Percentiles rank a stretch among this genome's conserved stretches.
Conservation (phyloP, 1,140 invertebrate genomes). For the Saxidomus purpurata region DNA sequence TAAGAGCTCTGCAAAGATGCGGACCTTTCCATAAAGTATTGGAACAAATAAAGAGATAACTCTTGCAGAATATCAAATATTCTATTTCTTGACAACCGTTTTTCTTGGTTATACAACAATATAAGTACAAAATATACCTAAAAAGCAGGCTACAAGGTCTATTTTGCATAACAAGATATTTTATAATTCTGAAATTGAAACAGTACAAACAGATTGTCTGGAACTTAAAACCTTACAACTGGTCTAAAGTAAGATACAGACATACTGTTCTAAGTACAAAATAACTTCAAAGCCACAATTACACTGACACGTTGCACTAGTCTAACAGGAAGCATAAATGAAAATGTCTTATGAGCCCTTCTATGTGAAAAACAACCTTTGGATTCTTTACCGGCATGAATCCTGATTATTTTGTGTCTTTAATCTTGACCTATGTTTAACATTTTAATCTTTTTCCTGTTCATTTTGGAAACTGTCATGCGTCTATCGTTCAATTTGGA, state of each 20-base stretch:
- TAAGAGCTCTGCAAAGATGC: too few relatives aligned
- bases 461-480: too few relatives aligned
- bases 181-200: not conserved
- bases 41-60: conserved; percentile 1
- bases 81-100: conserved; percentile 25
- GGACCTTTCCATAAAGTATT: too few relatives aligned
- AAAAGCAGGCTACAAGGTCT: conserved; percentile 38
- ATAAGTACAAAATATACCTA: conserved; percentile 47
- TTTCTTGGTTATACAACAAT: conserved; percentile 20
- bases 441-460: too few relatives aligned
- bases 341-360: too few relatives aligned
- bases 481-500: too few relatives aligned
- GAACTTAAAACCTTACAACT: not conserved
- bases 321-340: too few relatives aligned
- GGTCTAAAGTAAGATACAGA: not conserved
- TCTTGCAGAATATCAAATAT: not conserved
- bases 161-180: conserved; percentile 41
- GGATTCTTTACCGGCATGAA: too few relatives aligned
- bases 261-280: not conserved
- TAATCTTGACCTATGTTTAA: too few relatives aligned
- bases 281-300: not conserved
- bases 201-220: not conserved
- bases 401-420: too few relatives aligned
- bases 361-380: too few relatives aligned
- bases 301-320: not conserved